Percentiles rank a stretch among this genome's conserved stretches.
Evolutionary conservation across 2,888 invertebrate genomes (phyloP).

Genomic region (Galeopsomyia nigrocyanea): DNA sequence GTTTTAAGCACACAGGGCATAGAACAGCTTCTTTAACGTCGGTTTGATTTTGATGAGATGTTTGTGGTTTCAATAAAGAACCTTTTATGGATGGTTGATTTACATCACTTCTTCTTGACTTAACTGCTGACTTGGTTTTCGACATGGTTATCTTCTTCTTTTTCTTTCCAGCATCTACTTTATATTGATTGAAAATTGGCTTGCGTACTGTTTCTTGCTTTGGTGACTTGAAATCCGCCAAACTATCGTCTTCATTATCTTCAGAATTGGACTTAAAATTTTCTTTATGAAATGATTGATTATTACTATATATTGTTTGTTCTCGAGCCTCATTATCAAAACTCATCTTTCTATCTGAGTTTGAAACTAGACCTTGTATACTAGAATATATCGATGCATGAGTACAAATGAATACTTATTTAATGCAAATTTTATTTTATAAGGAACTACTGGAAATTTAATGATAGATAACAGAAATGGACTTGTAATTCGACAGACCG

Average conservation of each 20-base stretch:
- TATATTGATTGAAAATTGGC: slow-evolving; percentile 33
- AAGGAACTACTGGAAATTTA: neutral
- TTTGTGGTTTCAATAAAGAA: slow-evolving; percentile 58
- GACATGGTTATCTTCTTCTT: slow-evolving; percentile 45
- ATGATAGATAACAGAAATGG: neutral
- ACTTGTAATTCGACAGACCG: neutral
- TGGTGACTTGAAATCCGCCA: slow-evolving; percentile 63
- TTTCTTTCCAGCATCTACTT: slow-evolving; percentile 45
- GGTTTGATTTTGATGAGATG: slow-evolving; percentile 3
- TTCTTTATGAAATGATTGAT: slow-evolving; percentile 11
- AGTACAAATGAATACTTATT: neutral
- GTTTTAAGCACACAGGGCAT: slow-evolving; percentile 66
- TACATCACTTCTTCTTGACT: slow-evolving; percentile 43
- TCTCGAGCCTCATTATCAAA: neutral
- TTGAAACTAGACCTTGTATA: slow-evolving; percentile 12
- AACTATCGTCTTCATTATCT: slow-evolving; percentile 54
- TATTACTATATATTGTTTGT: slow-evolving; percentile 8
- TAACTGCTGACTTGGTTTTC: slow-evolving; percentile 35
- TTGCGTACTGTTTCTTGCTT: slow-evolving; percentile 31
- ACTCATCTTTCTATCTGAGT: slow-evolving; percentile 2
- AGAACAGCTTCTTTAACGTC: slow-evolving; percentile 54
- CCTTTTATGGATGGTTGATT: slow-evolving; percentile 59
- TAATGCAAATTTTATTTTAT: neutral
- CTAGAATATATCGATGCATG: slow-evolving; percentile 27
- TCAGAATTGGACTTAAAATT: slow-evolving; percentile 4